These are phyloP conservation scores for Andricus curvator DNA, from an alignment of 2,888 invertebrate genomes.

Conservation along the genomic window DNA sequence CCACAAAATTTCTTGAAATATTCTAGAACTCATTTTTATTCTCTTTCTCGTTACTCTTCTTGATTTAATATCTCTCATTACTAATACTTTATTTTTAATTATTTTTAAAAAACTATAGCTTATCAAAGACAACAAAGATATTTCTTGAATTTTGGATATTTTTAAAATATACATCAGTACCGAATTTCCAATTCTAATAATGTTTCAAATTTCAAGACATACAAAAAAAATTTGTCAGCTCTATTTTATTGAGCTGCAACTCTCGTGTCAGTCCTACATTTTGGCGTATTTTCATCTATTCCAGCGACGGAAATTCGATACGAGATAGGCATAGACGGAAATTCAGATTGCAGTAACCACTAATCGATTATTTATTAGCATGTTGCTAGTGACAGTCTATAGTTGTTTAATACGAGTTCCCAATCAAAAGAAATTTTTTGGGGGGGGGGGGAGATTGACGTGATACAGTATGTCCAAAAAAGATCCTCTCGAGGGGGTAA, in stretches of 20 bases:
- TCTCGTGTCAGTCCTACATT: background rate
- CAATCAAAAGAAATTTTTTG: background rate
- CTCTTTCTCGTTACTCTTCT: too few relatives aligned
- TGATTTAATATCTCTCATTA: too few relatives aligned
- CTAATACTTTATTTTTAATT: too few relatives aligned
- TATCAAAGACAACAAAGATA: too few relatives aligned
- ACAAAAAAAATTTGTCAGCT: background rate
- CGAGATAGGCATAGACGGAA: background rate
- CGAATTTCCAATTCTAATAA: background rate
- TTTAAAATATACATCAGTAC: too few relatives aligned
- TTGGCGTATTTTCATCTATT: background rate
- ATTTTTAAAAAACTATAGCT: too few relatives aligned
- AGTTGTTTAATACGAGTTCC: background rate
- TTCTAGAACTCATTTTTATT: too few relatives aligned
- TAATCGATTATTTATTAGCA: conserved; percentile 1
- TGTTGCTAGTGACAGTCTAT: conserved; percentile 1
- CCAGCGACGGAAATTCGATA: background rate
- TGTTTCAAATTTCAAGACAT: background rate
- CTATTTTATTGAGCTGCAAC: background rate
- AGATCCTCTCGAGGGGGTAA: too few relatives aligned
- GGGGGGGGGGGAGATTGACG: too few relatives aligned
- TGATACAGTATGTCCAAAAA: too few relatives aligned
- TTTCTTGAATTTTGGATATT: too few relatives aligned
- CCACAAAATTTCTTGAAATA: too few relatives aligned
- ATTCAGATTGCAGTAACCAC: background rate